Base-by-base conservation (phyloP, 2,888 invertebrate species). In the Cenopis cana region DNA sequence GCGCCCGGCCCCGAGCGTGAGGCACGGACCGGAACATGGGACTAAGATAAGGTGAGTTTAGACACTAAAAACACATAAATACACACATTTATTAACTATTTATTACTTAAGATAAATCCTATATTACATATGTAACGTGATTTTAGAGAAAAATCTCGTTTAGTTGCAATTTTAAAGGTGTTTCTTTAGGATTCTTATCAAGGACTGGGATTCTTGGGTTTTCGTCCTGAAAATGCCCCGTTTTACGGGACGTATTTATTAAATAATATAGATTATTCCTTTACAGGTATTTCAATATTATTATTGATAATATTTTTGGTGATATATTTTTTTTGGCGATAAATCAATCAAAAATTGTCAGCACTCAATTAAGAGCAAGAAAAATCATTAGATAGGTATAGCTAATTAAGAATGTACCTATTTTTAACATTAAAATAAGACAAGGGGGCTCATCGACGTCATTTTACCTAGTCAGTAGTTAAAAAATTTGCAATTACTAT, bases 11-110 rank as follows among this genome's bases (percentile, higher is more conserved):
- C 59, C 49, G 17, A 50, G 49, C 67, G 20, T 50, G 38, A 8
- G 49, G 5, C 36, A 29, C 57, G 46, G 14, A 14, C 11, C 36
- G 6, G 36, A 59, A 20, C 67, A 36, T 59, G 36, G 49, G 14
- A 49, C 9, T n/a, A 6, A 24, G 64, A 36, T 68, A 52, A 59
- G 59, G 67, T 68, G 17, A 68, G 67, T 57, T 14, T 61, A 29
- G 12, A 1, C 18, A 29, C 8, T 61, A 6, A 29, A 33, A 36
- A 56, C 36, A 17, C 36, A 36, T 50, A 0, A 11, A 50, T 3
- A 61, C n/a, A 38, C 36, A 9, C 20, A 10, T 52, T 20, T 38
- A 36, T 14, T 14, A 4, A 1, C 0, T 29, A 29, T 54, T 64
- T 54, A 10, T 64, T 6, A 64, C 52, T 64, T 54, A 38, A 54